Evolutionary conservation across 92 coral and sea anemone genomes (phyloP).

Genomic region (Palythoa grandis): DNA sequence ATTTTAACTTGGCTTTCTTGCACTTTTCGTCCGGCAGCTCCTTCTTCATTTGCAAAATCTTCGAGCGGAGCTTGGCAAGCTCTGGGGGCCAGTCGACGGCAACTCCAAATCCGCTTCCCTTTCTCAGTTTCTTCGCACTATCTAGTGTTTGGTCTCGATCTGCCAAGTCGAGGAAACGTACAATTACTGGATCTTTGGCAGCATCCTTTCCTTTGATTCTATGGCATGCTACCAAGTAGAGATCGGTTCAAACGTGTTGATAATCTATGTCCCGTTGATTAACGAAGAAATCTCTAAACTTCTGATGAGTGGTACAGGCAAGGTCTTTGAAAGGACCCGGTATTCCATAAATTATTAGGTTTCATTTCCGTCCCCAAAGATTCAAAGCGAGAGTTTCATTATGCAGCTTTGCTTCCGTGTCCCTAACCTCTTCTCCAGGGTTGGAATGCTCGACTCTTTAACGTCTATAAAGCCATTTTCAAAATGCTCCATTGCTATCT

Average conservation of each 20-base stretch:
- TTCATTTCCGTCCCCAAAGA: background rate
- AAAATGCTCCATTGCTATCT: background rate
- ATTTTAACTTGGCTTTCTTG: too few relatives aligned
- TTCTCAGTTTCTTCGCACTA: too few relatives aligned
- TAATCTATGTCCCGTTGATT: background rate
- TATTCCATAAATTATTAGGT: background rate
- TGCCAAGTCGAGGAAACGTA: background rate
- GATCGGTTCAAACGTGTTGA: background rate
- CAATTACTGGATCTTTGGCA: background rate
- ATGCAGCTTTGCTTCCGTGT: background rate
- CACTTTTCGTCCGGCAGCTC: too few relatives aligned
- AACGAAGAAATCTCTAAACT: too few relatives aligned
- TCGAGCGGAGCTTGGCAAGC: too few relatives aligned
- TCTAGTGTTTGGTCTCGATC: too few relatives aligned
- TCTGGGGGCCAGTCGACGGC: too few relatives aligned
- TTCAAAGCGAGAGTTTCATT: background rate
- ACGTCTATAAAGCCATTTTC: background rate
- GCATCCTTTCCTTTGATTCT: slow-evolving; percentile 9
- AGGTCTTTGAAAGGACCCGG: too few relatives aligned
- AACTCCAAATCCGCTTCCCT: too few relatives aligned
- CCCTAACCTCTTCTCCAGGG: background rate
- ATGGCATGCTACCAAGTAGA: background rate
- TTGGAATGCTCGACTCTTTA: background rate
- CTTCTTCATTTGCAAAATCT: too few relatives aligned
- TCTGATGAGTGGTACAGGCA: background rate